Evolutionary conservation across 1,140 invertebrate genomes (phyloP).

Genomic region (Ceratina calcarata): DNA sequence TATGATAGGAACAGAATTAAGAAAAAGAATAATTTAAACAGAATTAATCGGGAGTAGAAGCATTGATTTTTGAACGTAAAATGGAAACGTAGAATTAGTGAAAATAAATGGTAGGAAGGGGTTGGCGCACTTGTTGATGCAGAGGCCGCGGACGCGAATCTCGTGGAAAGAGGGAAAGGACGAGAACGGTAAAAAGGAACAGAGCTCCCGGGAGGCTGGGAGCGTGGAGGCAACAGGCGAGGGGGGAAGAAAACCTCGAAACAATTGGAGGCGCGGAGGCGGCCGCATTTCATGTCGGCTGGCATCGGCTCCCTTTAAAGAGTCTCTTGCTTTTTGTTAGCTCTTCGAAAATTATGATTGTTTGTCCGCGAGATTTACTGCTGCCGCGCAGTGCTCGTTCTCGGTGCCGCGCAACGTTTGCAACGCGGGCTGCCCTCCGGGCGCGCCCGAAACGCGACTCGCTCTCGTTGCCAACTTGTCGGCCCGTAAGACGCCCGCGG

Average conservation of each 20-base stretch:
- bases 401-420: slow-evolving; percentile 41
- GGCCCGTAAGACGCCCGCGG: not conserved
- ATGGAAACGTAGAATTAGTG: not conserved
- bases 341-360: slow-evolving; percentile 80
- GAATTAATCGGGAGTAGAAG: no score
- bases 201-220: slow-evolving; percentile 8
- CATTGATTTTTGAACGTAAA: no score
- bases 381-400: slow-evolving; percentile 50
- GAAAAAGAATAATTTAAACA: no score
- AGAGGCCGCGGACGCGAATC: slow-evolving; percentile 19
- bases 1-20: no score
- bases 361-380: slow-evolving; percentile 79
- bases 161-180: slow-evolving; percentile 35
- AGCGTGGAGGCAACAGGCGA: not conserved
- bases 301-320: slow-evolving; percentile 77
- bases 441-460: slow-evolving; percentile 28
- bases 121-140: slow-evolving; percentile 50
- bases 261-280: slow-evolving; percentile 78
- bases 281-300: slow-evolving; percentile 76
- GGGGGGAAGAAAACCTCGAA: slow-evolving; percentile 72
- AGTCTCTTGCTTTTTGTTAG: slow-evolving; percentile 77
- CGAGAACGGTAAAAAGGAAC: not conserved
- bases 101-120: slow-evolving; percentile 37
- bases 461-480: not conserved
- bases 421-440: slow-evolving; percentile 44